phyloP scores from a whole-genome alignment of 2,797 vertebrate species.

The Fringilla coelebs region DNA sequence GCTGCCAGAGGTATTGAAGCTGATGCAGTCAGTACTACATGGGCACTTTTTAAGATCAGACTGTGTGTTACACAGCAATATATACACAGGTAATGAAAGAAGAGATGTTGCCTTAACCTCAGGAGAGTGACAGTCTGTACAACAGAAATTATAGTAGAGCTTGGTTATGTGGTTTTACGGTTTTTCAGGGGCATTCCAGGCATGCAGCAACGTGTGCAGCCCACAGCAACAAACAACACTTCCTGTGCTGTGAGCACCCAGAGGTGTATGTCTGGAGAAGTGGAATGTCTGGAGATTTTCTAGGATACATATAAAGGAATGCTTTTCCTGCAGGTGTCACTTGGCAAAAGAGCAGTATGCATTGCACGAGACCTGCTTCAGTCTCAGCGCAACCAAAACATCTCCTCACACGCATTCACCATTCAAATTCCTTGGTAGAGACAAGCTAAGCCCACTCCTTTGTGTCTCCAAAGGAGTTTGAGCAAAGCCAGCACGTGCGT shows the following conservation, averaged over 20 bases:
- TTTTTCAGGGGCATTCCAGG: background rate
- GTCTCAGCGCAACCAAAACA: background rate
- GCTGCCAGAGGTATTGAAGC: background rate
- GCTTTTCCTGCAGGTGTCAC: background rate
- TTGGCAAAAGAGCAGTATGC: background rate
- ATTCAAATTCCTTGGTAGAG: background rate
- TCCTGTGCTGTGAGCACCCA: accelerated
- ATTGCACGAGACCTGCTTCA: accelerated
- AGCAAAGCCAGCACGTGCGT: accelerated
- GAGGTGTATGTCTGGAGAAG: background rate
- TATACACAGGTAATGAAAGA: background rate
- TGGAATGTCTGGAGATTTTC: background rate
- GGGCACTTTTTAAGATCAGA: background rate
- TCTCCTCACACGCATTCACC: background rate
- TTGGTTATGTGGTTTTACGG: background rate
- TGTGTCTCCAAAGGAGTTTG: background rate
- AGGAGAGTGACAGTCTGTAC: background rate
- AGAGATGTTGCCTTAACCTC: background rate
- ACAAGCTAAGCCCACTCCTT: background rate
- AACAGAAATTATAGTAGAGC: background rate
- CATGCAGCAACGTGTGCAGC: accelerated
- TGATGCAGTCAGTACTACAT: background rate
- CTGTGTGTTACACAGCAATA: background rate
- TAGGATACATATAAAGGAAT: background rate
- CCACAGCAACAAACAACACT: background rate